phyloP scores from a whole-genome alignment of 2,113 vertebrate species.

The Tichodroma muraria region DNA sequence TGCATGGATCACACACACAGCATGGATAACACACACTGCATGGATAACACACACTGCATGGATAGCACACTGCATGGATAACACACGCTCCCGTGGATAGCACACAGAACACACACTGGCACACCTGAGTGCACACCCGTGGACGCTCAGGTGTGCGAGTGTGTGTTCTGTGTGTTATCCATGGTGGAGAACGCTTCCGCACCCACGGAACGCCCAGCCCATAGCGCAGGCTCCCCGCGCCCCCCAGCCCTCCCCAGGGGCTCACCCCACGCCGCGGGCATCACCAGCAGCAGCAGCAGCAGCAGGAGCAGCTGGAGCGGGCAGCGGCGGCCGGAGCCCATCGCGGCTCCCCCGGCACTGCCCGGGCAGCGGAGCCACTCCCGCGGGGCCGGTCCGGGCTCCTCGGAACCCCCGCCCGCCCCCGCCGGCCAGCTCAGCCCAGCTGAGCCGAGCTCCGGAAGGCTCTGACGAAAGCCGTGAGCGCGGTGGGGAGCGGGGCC shows the following conservation, averaged over 20 bases:
- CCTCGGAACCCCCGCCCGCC: neutral
- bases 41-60: no score
- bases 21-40: no score
- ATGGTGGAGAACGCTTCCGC: neutral
- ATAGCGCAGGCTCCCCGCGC: neutral
- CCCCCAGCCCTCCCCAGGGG: neutral
- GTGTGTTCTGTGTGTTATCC: no score
- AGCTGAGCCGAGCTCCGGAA: neutral
- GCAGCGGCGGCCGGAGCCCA: neutral
- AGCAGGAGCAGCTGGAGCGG: neutral
- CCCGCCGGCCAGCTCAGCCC: neutral
- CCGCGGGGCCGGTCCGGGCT: neutral
- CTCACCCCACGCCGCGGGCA: neutral
- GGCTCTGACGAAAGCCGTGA: neutral
- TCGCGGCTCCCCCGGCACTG: neutral
- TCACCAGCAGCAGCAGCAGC: neutral
- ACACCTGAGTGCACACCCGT: neutral
- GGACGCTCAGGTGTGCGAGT: no score
- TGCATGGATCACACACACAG: no score
- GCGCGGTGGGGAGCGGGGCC: neutral
- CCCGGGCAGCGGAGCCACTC: neutral
- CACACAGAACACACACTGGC: neutral
- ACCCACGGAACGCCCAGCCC: neutral
- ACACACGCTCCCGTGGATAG: neutral
- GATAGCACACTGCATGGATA: no score